phyloP scores from a whole-genome alignment of 92 coral and sea anemone species.

The Hydrozoanthus gracilis region DNA sequence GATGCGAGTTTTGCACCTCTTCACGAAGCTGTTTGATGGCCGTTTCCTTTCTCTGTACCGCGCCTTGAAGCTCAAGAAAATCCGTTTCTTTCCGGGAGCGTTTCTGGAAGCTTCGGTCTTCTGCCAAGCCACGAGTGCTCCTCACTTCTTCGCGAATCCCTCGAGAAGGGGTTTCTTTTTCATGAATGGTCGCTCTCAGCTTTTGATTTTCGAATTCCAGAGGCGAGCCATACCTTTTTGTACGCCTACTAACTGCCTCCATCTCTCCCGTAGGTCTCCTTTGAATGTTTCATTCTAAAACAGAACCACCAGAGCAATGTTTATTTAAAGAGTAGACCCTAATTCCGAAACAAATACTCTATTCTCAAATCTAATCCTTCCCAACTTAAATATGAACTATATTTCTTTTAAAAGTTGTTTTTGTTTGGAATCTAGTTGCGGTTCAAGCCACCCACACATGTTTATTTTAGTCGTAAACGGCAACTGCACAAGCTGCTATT shows the following conservation, averaged over 20 bases:
- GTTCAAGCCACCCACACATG: slow-evolving; percentile 35
- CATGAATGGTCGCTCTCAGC: slow-evolving; percentile 76
- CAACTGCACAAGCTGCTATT: slow-evolving; percentile 44
- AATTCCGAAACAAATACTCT: background rate
- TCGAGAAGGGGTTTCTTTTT: slow-evolving; percentile 67
- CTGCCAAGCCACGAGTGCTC: slow-evolving; percentile 41
- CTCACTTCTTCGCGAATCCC: slow-evolving; percentile 72
- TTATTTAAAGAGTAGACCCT: background rate
- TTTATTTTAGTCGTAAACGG: slow-evolving; percentile 7
- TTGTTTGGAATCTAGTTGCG: slow-evolving; percentile 14
- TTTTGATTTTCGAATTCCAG: slow-evolving; percentile 80
- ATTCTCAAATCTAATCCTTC: background rate
- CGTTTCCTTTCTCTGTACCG: slow-evolving; percentile 73
- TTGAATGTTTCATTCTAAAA: slow-evolving; percentile 15
- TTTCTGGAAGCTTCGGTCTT: slow-evolving; percentile 29
- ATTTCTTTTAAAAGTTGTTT: background rate
- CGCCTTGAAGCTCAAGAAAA: slow-evolving; percentile 74
- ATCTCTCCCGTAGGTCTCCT: slow-evolving; percentile 8
- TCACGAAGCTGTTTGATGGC: slow-evolving; percentile 82
- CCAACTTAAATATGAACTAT: background rate
- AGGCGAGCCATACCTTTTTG: slow-evolving; percentile 16
- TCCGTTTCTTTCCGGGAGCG: slow-evolving; percentile 63
- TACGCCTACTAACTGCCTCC: slow-evolving; percentile 29
- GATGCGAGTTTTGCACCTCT: slow-evolving; percentile 72
- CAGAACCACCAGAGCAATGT: background rate